Conservation (phyloP, 2,888 invertebrate genomes). For the Embidobia sp. region DNA sequence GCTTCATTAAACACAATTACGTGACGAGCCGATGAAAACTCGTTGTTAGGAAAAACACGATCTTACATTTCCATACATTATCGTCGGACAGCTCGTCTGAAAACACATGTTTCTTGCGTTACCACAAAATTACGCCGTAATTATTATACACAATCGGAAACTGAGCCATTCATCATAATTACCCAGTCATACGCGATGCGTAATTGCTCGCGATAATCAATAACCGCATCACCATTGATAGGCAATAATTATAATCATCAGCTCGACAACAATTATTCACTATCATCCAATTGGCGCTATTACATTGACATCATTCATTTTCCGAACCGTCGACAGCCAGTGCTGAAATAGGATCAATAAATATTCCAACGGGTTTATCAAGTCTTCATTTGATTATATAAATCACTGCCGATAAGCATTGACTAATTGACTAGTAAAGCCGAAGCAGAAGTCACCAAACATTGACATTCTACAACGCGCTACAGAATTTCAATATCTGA, state of each 20-base stretch:
- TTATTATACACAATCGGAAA: slow-evolving; percentile 30
- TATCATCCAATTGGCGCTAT: slow-evolving; percentile 12
- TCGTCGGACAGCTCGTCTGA: not conserved
- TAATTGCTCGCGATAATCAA: slow-evolving; percentile 52
- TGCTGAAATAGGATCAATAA: not conserved
- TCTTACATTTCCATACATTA: slow-evolving; percentile 36
- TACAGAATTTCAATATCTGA: too few relatives aligned
- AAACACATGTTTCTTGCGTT: slow-evolving; percentile 8
- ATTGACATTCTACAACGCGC: too few relatives aligned
- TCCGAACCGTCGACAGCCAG: slow-evolving; percentile 2
- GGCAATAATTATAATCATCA: slow-evolving; percentile 38
- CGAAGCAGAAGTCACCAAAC: too few relatives aligned
- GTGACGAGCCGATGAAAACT: slow-evolving; percentile 41
- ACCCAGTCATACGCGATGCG: slow-evolving; percentile 17
- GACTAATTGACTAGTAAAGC: too few relatives aligned
- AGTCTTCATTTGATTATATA: not conserved
- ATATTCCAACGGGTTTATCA: too few relatives aligned
- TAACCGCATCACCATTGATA: slow-evolving; percentile 36
- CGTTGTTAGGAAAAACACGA: slow-evolving; percentile 8
- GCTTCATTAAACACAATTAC: slow-evolving; percentile 41
- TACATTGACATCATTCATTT: slow-evolving; percentile 15
- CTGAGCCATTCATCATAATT: slow-evolving; percentile 50
- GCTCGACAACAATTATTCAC: slow-evolving; percentile 19
- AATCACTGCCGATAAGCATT: too few relatives aligned
- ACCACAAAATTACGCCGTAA: slow-evolving; percentile 24